Percentiles rank a stretch among this genome's conserved stretches.
Conservation (phyloP, 2,113 vertebrate genomes). For the Heterochromis multidens region DNA sequence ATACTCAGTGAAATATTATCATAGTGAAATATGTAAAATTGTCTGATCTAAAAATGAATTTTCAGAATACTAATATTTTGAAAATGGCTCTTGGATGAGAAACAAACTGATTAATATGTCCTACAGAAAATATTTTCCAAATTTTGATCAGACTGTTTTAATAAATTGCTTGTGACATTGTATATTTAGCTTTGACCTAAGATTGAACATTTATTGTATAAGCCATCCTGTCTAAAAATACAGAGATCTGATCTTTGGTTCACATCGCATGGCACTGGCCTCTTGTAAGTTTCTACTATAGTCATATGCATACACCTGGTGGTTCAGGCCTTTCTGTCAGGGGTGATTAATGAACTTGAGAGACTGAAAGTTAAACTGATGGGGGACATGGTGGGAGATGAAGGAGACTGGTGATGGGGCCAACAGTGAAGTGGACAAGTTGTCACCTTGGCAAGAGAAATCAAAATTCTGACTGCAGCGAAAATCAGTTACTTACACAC, state of each 20-base stretch:
- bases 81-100: neutral
- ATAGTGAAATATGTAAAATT: neutral
- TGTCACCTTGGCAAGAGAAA: slow-evolving; percentile 12
- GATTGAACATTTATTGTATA: too few species aligned
- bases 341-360: neutral
- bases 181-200: too few species aligned
- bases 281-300: neutral
- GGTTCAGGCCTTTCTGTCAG: neutral
- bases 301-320: neutral
- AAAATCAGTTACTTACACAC: neutral
- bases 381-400: neutral
- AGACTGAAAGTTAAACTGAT: neutral
- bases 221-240: neutral
- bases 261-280: neutral
- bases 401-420: neutral
- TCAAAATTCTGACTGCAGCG: slow-evolving; percentile 24
- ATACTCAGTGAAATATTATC: neutral
- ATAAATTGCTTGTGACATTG: too few species aligned
- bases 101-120: neutral
- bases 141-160: too few species aligned
- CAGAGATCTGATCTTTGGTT: neutral
- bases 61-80: neutral
- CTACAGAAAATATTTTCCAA: too few species aligned
- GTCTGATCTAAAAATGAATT: neutral
- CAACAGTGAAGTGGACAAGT: neutral